Evolutionary conservation across 1,140 invertebrate species (phyloP).

Genomic region (Trichomalopsis sarcophagae): DNA sequence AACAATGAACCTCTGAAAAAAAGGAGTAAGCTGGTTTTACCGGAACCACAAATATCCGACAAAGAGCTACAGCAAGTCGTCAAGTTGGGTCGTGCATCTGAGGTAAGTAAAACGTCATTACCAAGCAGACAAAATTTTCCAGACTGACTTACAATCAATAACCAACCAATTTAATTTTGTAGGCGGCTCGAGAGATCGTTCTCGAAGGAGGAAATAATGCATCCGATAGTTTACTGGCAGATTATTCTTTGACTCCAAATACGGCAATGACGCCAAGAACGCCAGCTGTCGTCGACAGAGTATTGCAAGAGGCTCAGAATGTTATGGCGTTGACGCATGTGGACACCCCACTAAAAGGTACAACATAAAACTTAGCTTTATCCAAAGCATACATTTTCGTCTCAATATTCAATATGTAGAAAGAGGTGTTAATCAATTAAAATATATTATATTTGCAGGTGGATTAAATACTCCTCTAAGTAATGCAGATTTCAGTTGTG

Average conservation of each 20-base stretch:
- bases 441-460: constrained; percentile 68
- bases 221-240: constrained; percentile 91
- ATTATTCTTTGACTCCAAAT: constrained; percentile 92
- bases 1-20: constrained; percentile 94
- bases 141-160: constrained; percentile 25
- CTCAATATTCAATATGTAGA: no score
- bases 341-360: constrained; percentile 95
- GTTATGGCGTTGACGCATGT: constrained; percentile 98
- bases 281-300: constrained; percentile 83
- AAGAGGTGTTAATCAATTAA: not conserved
- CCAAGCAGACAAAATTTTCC: not conserved
- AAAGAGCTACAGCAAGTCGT: constrained; percentile 93
- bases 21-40: constrained; percentile 96
- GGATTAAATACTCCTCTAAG: constrained; percentile 95
- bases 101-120: constrained; percentile 69
- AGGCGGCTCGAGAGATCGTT: constrained; percentile 90
- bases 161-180: not conserved
- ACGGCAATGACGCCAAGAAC: constrained; percentile 89
- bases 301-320: constrained; percentile 96
- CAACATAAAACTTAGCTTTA: not conserved
- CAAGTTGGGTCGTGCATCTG: constrained; percentile 96
- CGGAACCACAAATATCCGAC: constrained; percentile 97
- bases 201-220: constrained; percentile 86
- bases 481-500: constrained; percentile 90
- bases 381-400: not conserved